phyloP scores from a whole-genome alignment of 1,140 invertebrate genomes.

The Drosophila watanabei region DNA sequence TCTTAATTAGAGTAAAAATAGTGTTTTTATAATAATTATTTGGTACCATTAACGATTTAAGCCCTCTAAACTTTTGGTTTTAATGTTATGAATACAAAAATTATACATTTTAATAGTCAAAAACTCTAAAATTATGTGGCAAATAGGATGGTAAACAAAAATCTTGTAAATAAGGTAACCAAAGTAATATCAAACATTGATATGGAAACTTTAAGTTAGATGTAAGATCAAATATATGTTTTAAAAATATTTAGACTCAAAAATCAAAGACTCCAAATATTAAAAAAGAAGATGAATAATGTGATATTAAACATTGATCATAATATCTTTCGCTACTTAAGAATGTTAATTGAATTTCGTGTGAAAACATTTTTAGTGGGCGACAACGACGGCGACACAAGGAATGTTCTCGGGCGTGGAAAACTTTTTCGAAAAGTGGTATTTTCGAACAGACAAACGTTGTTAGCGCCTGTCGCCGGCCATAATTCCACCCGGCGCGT shows the following conservation, averaged over 20 bases:
- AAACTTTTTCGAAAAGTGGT: conserved; percentile 66
- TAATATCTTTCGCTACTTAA: neutral
- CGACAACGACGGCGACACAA: conserved; percentile 41
- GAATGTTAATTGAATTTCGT: conserved; percentile 18
- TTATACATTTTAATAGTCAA: neutral
- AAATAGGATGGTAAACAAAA: neutral
- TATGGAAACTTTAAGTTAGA: neutral
- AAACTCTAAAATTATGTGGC: neutral
- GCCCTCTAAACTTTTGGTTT: too few species aligned
- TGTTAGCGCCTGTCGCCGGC: conserved; percentile 74
- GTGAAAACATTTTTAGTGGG: conserved; percentile 25
- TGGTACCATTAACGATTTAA: too few species aligned
- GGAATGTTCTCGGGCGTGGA: conserved; percentile 55
- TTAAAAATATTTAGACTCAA: neutral
- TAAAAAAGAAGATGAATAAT: neutral
- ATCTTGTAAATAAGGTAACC: neutral
- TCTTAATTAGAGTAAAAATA: too few species aligned
- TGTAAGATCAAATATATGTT: neutral
- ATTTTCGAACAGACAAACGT: conserved; percentile 44
- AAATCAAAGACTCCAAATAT: neutral
- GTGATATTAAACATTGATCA: neutral
- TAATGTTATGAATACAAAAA: too few species aligned
- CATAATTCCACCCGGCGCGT: conserved; percentile 55
- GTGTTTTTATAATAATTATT: too few species aligned
- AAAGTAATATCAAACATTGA: neutral